These are phyloP conservation scores for Macquaria australasica DNA, from an alignment of 2,113 vertebrate species.

Conservation along the genomic window DNA sequence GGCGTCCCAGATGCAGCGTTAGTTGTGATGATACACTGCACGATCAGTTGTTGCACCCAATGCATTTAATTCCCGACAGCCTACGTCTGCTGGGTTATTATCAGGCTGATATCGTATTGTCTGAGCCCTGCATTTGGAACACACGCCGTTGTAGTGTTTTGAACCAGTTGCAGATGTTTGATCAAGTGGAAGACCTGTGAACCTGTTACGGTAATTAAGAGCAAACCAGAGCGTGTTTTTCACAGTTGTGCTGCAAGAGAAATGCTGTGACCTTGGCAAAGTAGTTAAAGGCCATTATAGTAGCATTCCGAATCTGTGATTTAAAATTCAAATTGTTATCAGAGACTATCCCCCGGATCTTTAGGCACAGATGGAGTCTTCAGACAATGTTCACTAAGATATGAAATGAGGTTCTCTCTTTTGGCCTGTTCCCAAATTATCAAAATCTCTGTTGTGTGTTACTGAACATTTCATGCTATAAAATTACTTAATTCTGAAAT, in stretches of 20 bases:
- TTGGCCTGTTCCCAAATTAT: background rate
- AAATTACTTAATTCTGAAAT: background rate
- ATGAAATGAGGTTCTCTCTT: background rate
- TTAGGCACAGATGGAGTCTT: no score
- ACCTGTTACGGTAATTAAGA: background rate
- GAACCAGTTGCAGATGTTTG: background rate
- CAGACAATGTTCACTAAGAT: background rate
- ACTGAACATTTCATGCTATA: no score
- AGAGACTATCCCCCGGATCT: background rate
- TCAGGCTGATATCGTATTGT: background rate
- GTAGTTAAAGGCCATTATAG: background rate
- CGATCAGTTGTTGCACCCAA: no score
- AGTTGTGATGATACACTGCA: no score
- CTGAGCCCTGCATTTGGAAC: background rate
- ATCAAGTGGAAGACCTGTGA: no score
- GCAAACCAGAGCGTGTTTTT: background rate
- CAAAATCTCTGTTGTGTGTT: background rate
- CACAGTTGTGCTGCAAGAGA: background rate
- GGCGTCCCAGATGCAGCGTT: no score
- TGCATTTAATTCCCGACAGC: no score
- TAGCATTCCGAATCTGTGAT: background rate
- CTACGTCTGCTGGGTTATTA: no score
- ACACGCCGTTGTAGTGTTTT: background rate
- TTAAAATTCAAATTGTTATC: background rate
- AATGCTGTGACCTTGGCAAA: background rate